Evolutionary conservation across 64 coral and sea anemone species (phyloP).

Genomic region (Exaiptasia diaphana): DNA sequence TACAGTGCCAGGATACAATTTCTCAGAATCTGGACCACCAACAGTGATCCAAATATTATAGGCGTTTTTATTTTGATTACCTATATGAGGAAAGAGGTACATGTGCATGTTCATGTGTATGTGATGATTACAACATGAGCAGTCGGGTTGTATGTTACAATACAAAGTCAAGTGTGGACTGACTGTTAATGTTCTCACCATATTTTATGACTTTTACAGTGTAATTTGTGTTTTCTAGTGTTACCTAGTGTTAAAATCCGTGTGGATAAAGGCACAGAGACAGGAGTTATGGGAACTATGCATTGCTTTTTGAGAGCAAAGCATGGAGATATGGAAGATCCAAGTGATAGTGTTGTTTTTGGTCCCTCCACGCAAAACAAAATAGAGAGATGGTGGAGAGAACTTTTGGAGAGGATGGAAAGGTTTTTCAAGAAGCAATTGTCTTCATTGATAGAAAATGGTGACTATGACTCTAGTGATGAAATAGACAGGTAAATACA

Average conservation of each 20-base stretch:
- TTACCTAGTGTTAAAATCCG: not conserved
- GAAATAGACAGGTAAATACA: constrained; percentile 2
- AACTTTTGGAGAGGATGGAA: constrained; percentile 10
- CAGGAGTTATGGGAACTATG: not conserved
- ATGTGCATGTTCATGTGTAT: too few relatives aligned
- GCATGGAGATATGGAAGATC: constrained; percentile 5
- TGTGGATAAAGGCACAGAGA: not conserved
- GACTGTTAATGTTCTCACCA: not conserved
- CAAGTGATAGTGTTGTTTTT: constrained; percentile 13
- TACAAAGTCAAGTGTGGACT: too few relatives aligned
- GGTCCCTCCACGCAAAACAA: constrained; percentile 35
- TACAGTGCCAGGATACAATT: constrained; percentile 8
- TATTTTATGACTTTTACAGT: not conserved
- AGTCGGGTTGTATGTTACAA: too few relatives aligned
- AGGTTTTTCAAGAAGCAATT: constrained; percentile 23
- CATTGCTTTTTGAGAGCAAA: not conserved
- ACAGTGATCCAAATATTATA: not conserved
- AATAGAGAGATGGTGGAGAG: constrained; percentile 33
- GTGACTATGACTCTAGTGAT: constrained; percentile 28
- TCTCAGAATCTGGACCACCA: not conserved
- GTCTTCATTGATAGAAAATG: not conserved
- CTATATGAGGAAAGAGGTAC: not conserved
- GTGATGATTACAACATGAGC: not conserved
- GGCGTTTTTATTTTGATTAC: constrained; percentile 5
- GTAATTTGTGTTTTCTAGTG: not conserved